Evolutionary conservation across 2,113 vertebrate genomes (phyloP).

Genomic region (Xiphophorus maculatus): DNA sequence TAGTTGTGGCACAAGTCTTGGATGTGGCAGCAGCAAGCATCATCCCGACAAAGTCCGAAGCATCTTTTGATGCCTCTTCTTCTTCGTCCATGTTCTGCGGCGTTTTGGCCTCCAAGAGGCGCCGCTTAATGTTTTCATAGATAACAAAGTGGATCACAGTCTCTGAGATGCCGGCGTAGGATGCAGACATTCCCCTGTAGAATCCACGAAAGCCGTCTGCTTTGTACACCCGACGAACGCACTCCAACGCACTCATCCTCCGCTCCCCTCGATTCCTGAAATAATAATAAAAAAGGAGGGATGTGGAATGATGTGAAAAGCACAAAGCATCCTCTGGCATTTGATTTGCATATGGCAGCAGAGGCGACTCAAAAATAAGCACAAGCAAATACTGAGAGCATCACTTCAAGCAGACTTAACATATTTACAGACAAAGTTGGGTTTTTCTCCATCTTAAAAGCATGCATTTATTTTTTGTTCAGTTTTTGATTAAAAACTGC

Average conservation of each 20-base stretch:
- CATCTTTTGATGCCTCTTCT: slow-evolving; percentile 89
- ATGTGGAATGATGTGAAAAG: no score
- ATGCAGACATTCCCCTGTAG: slow-evolving; percentile 97
- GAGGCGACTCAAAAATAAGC: no score
- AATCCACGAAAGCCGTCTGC: slow-evolving; percentile 91
- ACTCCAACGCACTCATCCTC: slow-evolving; percentile 92
- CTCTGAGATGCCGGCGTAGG: slow-evolving; percentile 98
- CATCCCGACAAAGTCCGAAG: slow-evolving; percentile 94
- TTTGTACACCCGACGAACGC: slow-evolving; percentile 89
- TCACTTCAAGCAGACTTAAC: no score
- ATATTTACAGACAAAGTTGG: no score
- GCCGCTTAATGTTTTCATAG: slow-evolving; percentile 98
- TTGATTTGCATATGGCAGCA: no score
- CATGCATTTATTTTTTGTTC: no score
- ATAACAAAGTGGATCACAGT: slow-evolving; percentile 99
- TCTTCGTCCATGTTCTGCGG: slow-evolving; percentile 86
- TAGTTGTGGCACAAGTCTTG: slow-evolving; percentile 95
- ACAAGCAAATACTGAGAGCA: no score
- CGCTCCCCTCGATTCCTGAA: slow-evolving; percentile 91
- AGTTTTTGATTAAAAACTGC: no score
- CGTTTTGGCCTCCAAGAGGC: slow-evolving; percentile 87
- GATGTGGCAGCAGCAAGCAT: slow-evolving; percentile 98
- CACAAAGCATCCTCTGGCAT: no score
- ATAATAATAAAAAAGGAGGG: not conserved
- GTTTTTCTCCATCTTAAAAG: no score